A percentile compares a stretch with the other conserved stretches of the same genome.
Evolutionary conservation across 2,113 vertebrate species (phyloP).

Genomic region (Morone saxatilis): DNA sequence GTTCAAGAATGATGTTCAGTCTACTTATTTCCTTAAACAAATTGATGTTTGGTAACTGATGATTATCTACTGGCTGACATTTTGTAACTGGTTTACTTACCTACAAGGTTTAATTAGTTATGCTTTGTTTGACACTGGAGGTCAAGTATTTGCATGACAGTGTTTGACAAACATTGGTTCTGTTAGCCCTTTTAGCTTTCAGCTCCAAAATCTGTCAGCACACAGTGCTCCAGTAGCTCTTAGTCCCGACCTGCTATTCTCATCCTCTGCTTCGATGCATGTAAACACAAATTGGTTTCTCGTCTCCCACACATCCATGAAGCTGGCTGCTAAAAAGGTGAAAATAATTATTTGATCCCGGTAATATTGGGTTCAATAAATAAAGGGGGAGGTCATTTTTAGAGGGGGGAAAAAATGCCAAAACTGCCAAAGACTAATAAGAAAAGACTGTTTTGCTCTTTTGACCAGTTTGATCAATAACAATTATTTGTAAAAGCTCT

Average conservation of each 20-base stretch:
- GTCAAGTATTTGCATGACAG: slow-evolving; percentile 43
- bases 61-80: slow-evolving; percentile 40
- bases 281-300: slow-evolving; percentile 34
- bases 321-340: background rate
- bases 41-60: slow-evolving; percentile 9
- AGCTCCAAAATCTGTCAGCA: slow-evolving; percentile 47
- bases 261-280: slow-evolving; percentile 10
- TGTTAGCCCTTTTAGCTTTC: slow-evolving; percentile 45
- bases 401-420: background rate
- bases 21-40: slow-evolving; percentile 10
- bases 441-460: background rate
- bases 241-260: slow-evolving; percentile 22
- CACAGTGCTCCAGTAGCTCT: slow-evolving; percentile 17
- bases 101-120: slow-evolving; percentile 41
- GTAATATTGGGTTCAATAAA: slow-evolving; percentile 26
- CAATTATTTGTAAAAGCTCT: background rate
- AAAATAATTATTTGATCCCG: slow-evolving; percentile 29
- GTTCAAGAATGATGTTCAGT: slow-evolving; percentile 7
- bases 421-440: background rate
- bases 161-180: slow-evolving; percentile 20
- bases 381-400: slow-evolving; percentile 11
- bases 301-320: slow-evolving; percentile 17
- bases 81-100: slow-evolving; percentile 4
- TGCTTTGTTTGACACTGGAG: slow-evolving; percentile 20
- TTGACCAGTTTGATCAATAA: background rate